A percentile compares a stretch with the other conserved stretches of the same genome.
Evolutionary conservation across 2,113 vertebrate genomes (phyloP).

Genomic region (Phyllopteryx taeniolatus): DNA sequence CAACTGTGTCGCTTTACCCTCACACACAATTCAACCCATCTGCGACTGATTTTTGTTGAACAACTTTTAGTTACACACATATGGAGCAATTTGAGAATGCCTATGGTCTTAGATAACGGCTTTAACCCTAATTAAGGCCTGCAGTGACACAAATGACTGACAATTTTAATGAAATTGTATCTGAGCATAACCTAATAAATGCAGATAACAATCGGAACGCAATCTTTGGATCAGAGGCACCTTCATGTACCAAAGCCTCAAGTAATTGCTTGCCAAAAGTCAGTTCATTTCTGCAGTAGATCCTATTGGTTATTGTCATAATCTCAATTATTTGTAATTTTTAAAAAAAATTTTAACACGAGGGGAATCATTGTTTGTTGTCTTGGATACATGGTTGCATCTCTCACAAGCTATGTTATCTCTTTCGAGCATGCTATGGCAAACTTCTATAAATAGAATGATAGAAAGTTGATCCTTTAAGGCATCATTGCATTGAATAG

Average conservation of each 20-base stretch:
- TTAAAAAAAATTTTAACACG: not conserved
- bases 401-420: conserved; percentile 5
- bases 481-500: conserved; percentile 13
- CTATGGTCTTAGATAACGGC: not conserved
- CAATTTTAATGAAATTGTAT: not conserved
- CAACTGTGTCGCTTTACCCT: conserved; percentile 9
- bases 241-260: conserved; percentile 6
- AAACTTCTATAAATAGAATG: conserved; percentile 2
- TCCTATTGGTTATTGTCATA: not conserved
- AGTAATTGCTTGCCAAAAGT: not conserved
- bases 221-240: conserved; percentile 14
- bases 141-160: not conserved
- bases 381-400: conserved; percentile 7
- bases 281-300: not conserved
- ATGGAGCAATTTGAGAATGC: not conserved
- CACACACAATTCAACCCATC: not conserved
- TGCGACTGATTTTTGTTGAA: not conserved
- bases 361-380: conserved; percentile 14
- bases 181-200: not conserved
- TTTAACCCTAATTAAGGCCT: not conserved
- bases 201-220: conserved; percentile 1
- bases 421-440: conserved; percentile 17
- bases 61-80: not conserved
- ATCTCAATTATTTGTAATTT: not conserved
- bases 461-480: not conserved